phyloP scores from a whole-genome alignment of 2,797 vertebrate species.

The Salarias fasciatus region DNA sequence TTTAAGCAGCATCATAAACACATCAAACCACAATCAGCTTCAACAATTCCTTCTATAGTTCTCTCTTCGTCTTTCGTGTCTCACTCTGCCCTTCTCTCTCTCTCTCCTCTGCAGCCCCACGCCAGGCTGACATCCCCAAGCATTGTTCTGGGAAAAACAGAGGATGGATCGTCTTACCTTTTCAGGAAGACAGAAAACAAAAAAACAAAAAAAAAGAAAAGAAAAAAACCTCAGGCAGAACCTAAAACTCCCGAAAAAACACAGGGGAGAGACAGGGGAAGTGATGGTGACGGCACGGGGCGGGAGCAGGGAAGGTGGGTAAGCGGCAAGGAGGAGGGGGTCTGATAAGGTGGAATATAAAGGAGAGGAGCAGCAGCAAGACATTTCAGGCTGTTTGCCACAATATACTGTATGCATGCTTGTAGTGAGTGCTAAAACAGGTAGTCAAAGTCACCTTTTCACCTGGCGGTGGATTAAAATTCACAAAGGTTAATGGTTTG shows the following conservation, averaged over 20 bases:
- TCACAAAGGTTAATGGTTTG: too few species aligned
- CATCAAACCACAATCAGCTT: slow-evolving; percentile 21
- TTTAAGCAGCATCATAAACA: neutral
- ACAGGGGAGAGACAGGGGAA: slow-evolving; percentile 61
- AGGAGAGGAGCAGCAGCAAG: slow-evolving; percentile 16
- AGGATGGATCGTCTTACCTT: slow-evolving; percentile 80
- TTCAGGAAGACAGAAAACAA: slow-evolving; percentile 66
- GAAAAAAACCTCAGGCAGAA: slow-evolving; percentile 66
- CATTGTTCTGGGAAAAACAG: slow-evolving; percentile 69
- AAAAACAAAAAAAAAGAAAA: slow-evolving; percentile 4
- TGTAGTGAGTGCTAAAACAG: too few species aligned
- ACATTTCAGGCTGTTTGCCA: too few species aligned
- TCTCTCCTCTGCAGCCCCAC: slow-evolving; percentile 16
- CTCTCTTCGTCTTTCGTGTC: slow-evolving; percentile 5
- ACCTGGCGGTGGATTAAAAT: too few species aligned
- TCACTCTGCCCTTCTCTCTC: slow-evolving; percentile 19
- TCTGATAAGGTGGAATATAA: slow-evolving; percentile 6
- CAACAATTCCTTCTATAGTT: neutral
- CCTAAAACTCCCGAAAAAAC: slow-evolving; percentile 74
- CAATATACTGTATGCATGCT: too few species aligned
- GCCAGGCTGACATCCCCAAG: slow-evolving; percentile 53
- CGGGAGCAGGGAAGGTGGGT: slow-evolving; percentile 12
- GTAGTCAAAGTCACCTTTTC: too few species aligned
- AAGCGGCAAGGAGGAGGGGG: neutral
- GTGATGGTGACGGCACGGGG: slow-evolving; percentile 21